A percentile compares a stretch with the other conserved stretches of the same genome.
phyloP scores from a whole-genome alignment of 2,797 vertebrate genomes.

The Euthynnus affinis region DNA sequence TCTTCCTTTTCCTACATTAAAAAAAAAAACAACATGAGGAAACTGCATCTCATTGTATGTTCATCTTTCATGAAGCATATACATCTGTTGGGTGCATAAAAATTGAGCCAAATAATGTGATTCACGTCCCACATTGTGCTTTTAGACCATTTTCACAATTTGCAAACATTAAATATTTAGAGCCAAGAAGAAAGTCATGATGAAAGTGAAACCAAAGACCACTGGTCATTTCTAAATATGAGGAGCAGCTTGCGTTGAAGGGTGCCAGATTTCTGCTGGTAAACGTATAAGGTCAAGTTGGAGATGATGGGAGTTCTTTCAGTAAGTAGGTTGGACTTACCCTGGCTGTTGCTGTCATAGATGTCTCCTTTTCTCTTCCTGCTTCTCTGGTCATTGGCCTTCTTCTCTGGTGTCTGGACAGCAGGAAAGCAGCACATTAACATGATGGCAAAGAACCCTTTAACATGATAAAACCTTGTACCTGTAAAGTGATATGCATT shows the following conservation, averaged over 20 bases:
- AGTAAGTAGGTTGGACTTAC: constrained; percentile 73
- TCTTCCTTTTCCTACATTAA: constrained; percentile 95
- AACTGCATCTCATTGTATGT: background rate
- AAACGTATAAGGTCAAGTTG: background rate
- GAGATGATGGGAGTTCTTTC: background rate
- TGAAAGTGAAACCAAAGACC: background rate
- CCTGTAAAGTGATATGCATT: background rate
- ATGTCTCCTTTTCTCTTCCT: constrained; percentile 96
- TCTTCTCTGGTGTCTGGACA: constrained; percentile 94
- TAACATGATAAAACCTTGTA: background rate
- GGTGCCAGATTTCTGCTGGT: background rate
- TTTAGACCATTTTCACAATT: background rate
- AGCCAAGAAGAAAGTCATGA: background rate
- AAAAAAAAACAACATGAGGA: too few species aligned
- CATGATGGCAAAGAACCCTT: background rate
- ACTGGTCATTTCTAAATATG: background rate
- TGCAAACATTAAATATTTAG: background rate
- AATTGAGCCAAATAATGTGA: background rate
- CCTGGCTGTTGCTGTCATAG: constrained; percentile 94
- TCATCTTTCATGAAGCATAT: background rate
- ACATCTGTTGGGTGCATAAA: background rate
- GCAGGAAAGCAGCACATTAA: constrained; percentile 1
- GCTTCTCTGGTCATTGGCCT: constrained; percentile 93
- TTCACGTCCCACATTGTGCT: background rate
- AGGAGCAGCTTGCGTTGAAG: background rate